Base-by-base conservation (phyloP, 2,888 invertebrate species). In the Stenoptilia bipunctidactyla region DNA sequence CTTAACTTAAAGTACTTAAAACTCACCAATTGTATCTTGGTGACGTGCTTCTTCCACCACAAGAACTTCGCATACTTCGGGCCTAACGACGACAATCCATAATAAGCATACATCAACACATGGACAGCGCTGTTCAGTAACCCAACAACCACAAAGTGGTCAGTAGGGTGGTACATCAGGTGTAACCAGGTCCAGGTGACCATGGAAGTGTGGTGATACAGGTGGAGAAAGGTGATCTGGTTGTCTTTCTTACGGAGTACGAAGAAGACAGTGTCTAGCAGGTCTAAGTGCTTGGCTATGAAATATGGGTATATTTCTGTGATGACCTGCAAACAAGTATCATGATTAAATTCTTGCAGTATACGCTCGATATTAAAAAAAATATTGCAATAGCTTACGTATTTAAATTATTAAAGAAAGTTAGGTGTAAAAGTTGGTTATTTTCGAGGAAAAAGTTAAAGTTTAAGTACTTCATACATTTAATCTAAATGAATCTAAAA, bases 11-110 rank as follows among this genome's bases (percentile, higher is more conserved):
- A 20, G 20, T 3, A 20, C 20, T 20, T 20, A 8, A 30, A 30
- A 68, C 79, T 85, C 65, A 92, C 92, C 85, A 94, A 74, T 64
- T 94, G 94, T 51, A 94, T 80, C 49, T 87, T 87, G 6, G 94
- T 94, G 67, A 94, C 87, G 70, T 94, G 92, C 48, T 90, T 92
- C 68, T 94, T 94, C 94, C 93, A 94, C 93, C 93, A 94, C 1
- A 93, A 72, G 58, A 89, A 93, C 56, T 90, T 91, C 36, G 88
- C 87, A 56, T 89, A 90, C 8, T 85, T 64, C 0, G 93, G 92
- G 3, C 94, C 94, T 48, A 93, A 63, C 0, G 92, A 90, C 0
- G 93, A 85, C 46, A 93, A 68, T 34, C 91, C 87, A 59, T 94
- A 94, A 55, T 94, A 94, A 0, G 88, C 76, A 56, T 94, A 94